Evolutionary conservation across 2,888 invertebrate species (phyloP).

Genomic region (Rapana venosa): DNA sequence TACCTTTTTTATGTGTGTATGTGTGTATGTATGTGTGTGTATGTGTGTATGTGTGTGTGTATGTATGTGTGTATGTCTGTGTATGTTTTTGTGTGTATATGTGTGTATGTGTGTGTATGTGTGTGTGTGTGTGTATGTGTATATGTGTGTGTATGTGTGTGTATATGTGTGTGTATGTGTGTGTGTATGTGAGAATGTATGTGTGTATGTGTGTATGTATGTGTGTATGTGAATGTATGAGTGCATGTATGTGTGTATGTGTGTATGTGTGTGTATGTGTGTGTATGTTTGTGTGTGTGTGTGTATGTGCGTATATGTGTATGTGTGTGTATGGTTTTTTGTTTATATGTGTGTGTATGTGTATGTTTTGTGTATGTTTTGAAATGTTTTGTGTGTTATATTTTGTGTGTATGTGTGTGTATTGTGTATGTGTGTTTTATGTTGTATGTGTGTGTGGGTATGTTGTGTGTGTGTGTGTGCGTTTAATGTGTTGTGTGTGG

Average conservation of each 20-base stretch:
- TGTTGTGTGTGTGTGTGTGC: no score
- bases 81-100: not conserved
- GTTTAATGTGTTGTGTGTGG: no score
- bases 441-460: no score
- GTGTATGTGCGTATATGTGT: not conserved
- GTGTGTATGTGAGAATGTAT: not conserved
- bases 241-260: not conserved
- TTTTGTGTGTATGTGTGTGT: no score
- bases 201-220: no score
- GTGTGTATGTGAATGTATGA: not conserved
- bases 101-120: not conserved
- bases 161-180: not conserved
- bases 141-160: not conserved
- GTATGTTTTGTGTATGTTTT: no score
- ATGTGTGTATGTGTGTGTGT: not conserved
- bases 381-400: no score
- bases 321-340: not conserved
- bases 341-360: no score
- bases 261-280: not conserved
- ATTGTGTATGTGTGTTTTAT: no score
- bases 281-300: not conserved
- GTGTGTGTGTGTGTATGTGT: not conserved
- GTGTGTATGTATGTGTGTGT: not conserved
- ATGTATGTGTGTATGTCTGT: not conserved
- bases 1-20: not conserved